Base-by-base conservation (phyloP, 2,113 vertebrate species). In the Periophthalmus modestus region DNA sequence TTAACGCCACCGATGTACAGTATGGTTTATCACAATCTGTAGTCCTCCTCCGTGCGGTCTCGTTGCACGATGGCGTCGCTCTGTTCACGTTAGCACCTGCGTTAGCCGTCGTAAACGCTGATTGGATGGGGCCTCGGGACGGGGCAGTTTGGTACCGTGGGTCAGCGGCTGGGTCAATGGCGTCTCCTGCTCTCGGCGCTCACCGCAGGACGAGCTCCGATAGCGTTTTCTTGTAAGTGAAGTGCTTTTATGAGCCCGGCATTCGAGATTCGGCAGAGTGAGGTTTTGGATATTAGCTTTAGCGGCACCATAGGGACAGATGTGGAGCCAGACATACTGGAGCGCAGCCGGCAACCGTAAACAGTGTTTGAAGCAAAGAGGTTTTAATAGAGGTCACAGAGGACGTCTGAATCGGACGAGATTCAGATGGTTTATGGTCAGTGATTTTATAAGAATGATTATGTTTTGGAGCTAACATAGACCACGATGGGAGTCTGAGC, bases 111-210 rank as follows among this genome's bases (percentile, higher is more conserved):
- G 50, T 36, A n/a, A 52, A 68, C 10, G 43, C 46, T 71, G 55
- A 68, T n/a, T 66, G n/a, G 28, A 36, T 59, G n/a, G 48, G 50
- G 12, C 61, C n/a, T 23, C 21, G 15, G 50, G 21, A 36, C 14
- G 50, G 24, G 7, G n/a, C n/a, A n/a, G n/a, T n/a, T n/a, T n/a
- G n/a, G n/a, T 18, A n/a, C n/a, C 4, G 54, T n/a, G 61, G 66
- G 77, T 78, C 72, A 75, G 23, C 50, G 66, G 54, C 34, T 82
- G 74, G 74, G n/a, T 82, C 73, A 75, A n/a, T 75, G 73, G 69
- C 66, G 48, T 46, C 33, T 23, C 50, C 34, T 58, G 76, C 74
- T 79, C 28, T 48, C 21, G 68, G 24, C 33, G 23, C 43, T 69
- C 63, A 52, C 66, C 66, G 68, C 71, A 54, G 66, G n/a, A 57